Evolutionary conservation across 2,113 vertebrate genomes (phyloP), one percentile per base, ranked within the genome.

Genomic region (Semnornis frantzii): DNA sequence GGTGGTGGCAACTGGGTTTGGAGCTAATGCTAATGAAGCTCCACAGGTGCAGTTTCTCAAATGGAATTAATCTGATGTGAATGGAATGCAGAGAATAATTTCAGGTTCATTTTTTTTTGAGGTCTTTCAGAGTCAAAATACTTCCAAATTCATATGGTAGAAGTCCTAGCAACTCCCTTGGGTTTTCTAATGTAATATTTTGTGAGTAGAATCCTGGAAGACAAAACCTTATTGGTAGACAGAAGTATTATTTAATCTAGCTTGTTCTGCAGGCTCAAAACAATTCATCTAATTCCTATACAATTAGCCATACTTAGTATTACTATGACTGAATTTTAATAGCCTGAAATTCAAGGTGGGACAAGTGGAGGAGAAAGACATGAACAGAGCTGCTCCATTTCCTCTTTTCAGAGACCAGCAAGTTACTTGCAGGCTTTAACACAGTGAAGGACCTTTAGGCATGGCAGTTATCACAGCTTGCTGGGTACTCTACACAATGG

Each of bases 11-110:
- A 72, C 71, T 37, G 69, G 52, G 68, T 82, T 88, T 85, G 60
- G 91, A 91, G 90, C 76, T 11, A 69, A 94, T n/a, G 33, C 28
- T 90, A 94, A 96, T 82, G 90, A 97, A 96, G 94, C 5, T 33
- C 85, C 94, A 77, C 84, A 92, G 88, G 89, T 94, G 87, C 93
- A 91, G 71, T 87, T 93, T 95, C 89, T 96, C 80, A 81, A 94
- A 96, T 25, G 8, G 85, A 96, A 96, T 96, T 96, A 96, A 97
- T 94, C 95, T 8, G 9, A 86, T 2, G 23, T 95, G 92, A 97
- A 95, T 69, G 83, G 84, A 96, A 95, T 11, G 18, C 55, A 80
- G 72, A 90, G 65, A 93, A 84, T 84, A n/a, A 90, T 92, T 95
- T 87, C 85, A 83, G 63, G 74, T 63, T 93, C 90, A 34, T 92